phyloP scores from a whole-genome alignment of 1,140 invertebrate species.

The Macrosteles quadrilineatus region DNA sequence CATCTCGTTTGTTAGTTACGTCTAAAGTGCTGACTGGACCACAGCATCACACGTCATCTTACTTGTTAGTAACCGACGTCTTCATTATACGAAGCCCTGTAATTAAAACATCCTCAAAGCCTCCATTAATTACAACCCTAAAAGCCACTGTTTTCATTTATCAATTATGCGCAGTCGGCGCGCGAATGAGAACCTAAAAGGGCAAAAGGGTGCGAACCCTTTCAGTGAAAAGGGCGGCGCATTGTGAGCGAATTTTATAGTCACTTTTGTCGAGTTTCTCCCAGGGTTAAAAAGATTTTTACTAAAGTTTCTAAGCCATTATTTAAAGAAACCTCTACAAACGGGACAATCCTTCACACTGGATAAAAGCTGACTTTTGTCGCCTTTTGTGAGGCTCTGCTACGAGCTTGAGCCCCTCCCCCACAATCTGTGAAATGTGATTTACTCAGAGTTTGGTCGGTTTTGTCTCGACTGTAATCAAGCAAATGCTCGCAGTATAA shows the following conservation, averaged over 20 bases:
- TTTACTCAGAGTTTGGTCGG: constrained; percentile 20
- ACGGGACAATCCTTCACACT: background rate
- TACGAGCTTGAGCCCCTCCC: background rate
- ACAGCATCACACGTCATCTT: no score
- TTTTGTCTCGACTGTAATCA: constrained; percentile 21
- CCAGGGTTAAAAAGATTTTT: constrained; percentile 21
- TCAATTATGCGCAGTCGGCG: constrained; percentile 21
- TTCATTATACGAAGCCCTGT: background rate
- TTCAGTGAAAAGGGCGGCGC: background rate
- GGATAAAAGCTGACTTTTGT: constrained; percentile 19
- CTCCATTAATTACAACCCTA: constrained; percentile 8
- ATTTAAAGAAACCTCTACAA: constrained; percentile 22
- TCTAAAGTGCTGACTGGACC: no score
- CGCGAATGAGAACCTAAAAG: constrained; percentile 9
- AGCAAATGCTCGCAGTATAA: constrained; percentile 8
- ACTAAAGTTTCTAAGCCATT: constrained; percentile 27
- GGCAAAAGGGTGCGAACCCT: constrained; percentile 23
- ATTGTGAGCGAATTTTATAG: constrained; percentile 20
- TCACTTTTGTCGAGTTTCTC: constrained; percentile 23
- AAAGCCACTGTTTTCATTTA: constrained; percentile 27
- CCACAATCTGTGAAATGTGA: constrained; percentile 1
- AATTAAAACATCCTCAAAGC: constrained; percentile 17
- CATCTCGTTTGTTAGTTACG: no score
- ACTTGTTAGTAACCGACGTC: no score
- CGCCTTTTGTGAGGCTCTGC: background rate